Evolutionary conservation across 1,140 invertebrate genomes (phyloP).

Genomic region (Rhopalosiphum maidis): DNA sequence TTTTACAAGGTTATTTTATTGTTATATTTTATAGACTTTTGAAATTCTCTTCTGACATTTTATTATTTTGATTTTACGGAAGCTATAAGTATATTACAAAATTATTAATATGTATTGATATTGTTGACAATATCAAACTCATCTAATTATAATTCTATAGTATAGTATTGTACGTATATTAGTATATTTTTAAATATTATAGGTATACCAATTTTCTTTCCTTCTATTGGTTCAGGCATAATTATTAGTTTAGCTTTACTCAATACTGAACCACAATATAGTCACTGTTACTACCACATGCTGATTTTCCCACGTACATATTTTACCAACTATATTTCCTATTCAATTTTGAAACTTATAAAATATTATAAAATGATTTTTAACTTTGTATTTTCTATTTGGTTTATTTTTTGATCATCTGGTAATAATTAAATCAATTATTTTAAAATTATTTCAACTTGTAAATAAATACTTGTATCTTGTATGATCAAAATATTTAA

Average conservation of each 20-base stretch:
- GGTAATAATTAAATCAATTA: not conserved
- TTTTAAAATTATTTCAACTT: not conserved
- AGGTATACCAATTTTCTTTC: not conserved
- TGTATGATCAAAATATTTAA: not conserved
- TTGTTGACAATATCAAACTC: not conserved
- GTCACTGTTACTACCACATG: not conserved
- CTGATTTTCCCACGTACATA: slow-evolving; percentile 30
- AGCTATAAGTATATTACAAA: not conserved
- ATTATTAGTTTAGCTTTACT: slow-evolving; percentile 20
- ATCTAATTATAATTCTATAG: not conserved
- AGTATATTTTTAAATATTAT: not conserved
- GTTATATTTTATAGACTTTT: not conserved
- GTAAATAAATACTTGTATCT: not conserved
- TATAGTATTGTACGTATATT: not conserved
- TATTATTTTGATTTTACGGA: not conserved
- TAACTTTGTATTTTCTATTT: not conserved
- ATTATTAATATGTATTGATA: not conserved
- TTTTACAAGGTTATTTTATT: not conserved
- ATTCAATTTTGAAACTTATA: not conserved
- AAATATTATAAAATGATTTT: not conserved
- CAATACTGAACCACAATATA: not conserved
- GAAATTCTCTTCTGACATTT: not conserved
- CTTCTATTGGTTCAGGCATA: not conserved
- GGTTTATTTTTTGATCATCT: not conserved
- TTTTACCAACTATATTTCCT: not conserved